Conservation (phyloP, 2,888 invertebrate genomes). For the Sphaeridia pumilis region DNA sequence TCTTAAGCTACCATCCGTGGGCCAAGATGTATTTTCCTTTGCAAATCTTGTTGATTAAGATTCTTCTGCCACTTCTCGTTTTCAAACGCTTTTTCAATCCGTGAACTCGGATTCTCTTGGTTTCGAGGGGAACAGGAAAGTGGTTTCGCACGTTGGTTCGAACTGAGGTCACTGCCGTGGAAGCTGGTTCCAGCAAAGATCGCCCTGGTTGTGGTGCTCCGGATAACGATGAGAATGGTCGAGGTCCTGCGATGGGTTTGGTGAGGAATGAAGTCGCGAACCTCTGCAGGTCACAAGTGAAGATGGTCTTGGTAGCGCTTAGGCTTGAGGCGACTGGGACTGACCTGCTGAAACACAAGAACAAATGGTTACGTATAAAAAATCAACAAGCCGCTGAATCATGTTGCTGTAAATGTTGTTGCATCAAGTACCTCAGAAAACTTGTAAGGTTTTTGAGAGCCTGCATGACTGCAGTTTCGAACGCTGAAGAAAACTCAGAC, state of each 20-base stretch:
- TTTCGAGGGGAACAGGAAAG: slow-evolving; percentile 7
- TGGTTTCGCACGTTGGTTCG: slow-evolving; percentile 1
- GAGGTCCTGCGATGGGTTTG: neutral
- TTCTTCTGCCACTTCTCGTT: slow-evolving; percentile 3
- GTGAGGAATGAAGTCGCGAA: neutral
- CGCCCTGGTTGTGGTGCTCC: neutral
- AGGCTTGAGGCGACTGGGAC: no score
- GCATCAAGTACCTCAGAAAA: no score
- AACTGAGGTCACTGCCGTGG: neutral
- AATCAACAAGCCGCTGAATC: no score
- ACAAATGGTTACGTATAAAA: no score
- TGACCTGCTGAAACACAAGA: no score
- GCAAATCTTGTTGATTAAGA: slow-evolving; percentile 3
- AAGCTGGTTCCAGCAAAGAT: neutral
- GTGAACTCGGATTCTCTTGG: slow-evolving; percentile 1
- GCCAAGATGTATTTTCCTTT: slow-evolving; percentile 3
- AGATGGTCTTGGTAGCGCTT: neutral
- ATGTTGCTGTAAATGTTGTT: no score
- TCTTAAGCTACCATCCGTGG: slow-evolving; percentile 3
- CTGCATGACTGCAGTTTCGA: no score
- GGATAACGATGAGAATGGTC: neutral
- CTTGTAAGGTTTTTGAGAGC: no score
- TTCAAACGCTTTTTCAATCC: slow-evolving; percentile 1
- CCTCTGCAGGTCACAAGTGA: neutral
- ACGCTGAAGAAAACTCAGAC: no score